Percentiles rank a stretch among this genome's conserved stretches.
These are phyloP conservation scores for Colossoma macropomum DNA, from an alignment of 2,113 vertebrate genomes.

Conservation along the genomic window DNA sequence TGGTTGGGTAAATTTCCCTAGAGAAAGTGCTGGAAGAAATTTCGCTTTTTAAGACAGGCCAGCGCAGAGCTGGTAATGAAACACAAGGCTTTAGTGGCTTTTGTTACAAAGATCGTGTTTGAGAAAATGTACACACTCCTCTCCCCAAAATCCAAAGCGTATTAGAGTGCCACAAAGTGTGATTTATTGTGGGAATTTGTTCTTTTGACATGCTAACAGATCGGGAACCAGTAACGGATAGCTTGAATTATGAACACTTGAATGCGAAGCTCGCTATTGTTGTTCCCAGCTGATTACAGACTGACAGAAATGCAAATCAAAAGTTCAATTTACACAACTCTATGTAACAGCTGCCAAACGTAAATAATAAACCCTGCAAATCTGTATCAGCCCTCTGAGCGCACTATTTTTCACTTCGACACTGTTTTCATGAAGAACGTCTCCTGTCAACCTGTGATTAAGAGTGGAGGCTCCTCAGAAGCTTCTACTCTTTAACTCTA, in stretches of 20 bases:
- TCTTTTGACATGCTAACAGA: slow-evolving; percentile 13
- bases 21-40: slow-evolving; percentile 38
- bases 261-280: slow-evolving; percentile 13
- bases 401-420: not conserved
- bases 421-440: not conserved
- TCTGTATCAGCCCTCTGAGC: not conserved
- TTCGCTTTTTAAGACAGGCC: slow-evolving; percentile 17
- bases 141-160: slow-evolving; percentile 8
- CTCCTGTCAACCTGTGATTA: not conserved
- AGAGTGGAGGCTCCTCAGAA: not conserved
- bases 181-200: not conserved
- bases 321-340: not conserved
- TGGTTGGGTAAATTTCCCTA: slow-evolving; percentile 45
- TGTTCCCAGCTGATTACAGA: not conserved
- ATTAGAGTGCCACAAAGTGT: slow-evolving; percentile 24
- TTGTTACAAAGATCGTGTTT: slow-evolving; percentile 11
- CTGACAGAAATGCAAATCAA: not conserved
- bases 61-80: slow-evolving; percentile 5
- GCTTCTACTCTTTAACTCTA: not conserved
- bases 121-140: slow-evolving; percentile 10
- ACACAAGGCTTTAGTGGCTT: slow-evolving; percentile 15
- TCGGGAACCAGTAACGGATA: slow-evolving; percentile 20
- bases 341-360: not conserved
- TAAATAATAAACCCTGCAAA: not conserved
- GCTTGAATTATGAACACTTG: slow-evolving; percentile 35